These are phyloP conservation scores for Orthonevra nobilis DNA, from an alignment of 2,888 invertebrate species.

Conservation along the genomic window DNA sequence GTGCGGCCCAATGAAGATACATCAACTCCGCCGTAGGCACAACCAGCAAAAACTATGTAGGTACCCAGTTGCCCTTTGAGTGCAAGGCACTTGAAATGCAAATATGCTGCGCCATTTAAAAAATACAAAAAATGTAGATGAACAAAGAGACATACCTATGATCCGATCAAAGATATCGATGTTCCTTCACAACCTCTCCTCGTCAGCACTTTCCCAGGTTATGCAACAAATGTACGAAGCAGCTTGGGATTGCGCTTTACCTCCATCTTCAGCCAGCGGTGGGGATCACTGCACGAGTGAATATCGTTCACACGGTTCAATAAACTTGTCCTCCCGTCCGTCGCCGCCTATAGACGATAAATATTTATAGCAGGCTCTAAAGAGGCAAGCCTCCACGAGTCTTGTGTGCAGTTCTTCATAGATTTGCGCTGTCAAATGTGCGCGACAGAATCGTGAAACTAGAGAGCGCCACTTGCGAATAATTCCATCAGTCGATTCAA, in stretches of 20 bases:
- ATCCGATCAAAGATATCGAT: slow-evolving; percentile 51
- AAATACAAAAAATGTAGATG: not conserved
- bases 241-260: too few relatives aligned
- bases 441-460: slow-evolving; percentile 56
- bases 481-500: slow-evolving; percentile 30
- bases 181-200: not conserved
- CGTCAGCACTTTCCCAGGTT: slow-evolving; percentile 38
- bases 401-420: slow-evolving; percentile 34
- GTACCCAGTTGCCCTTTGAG: slow-evolving; percentile 2
- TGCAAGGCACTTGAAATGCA: slow-evolving; percentile 53
- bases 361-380: slow-evolving; percentile 59
- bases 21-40: not conserved
- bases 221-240: slow-evolving; percentile 51
- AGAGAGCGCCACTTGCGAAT: slow-evolving; percentile 43
- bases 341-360: slow-evolving; percentile 64
- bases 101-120: slow-evolving; percentile 17
- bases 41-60: not conserved
- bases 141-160: slow-evolving; percentile 28
- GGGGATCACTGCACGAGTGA: slow-evolving; percentile 26
- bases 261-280: slow-evolving; percentile 5
- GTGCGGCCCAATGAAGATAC: not conserved
- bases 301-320: slow-evolving; percentile 66
- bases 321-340: slow-evolving; percentile 66
- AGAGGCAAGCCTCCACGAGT: slow-evolving; percentile 51
- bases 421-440: slow-evolving; percentile 32